Percentiles rank a stretch among this genome's conserved stretches.
Conservation (phyloP, 2,113 vertebrate species). For the Oreotrochilus melanogaster region DNA sequence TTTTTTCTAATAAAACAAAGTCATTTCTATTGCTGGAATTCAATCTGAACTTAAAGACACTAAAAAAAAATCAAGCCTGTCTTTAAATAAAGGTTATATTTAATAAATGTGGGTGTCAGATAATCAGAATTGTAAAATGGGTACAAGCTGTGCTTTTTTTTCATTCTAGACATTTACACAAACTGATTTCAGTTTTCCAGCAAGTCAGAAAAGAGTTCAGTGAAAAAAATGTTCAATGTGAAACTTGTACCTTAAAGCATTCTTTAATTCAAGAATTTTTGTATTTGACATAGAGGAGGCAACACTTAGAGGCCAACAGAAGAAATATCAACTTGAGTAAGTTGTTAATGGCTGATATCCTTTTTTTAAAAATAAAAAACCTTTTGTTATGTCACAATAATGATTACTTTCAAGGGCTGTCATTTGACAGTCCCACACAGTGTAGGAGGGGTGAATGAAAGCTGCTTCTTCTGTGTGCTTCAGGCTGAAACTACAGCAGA, state of each 20-base stretch:
- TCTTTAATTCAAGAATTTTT: not conserved
- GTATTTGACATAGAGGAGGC: not conserved
- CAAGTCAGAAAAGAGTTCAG: not conserved
- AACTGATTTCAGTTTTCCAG: not conserved
- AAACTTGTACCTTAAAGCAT: not conserved
- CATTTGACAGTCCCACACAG: not conserved
- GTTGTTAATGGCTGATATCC: not conserved
- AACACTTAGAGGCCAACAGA: not conserved
- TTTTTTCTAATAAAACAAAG: conserved; percentile 4
- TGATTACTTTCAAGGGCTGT: conserved; percentile 30
- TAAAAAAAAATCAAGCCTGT: not conserved
- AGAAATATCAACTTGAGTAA: not conserved
- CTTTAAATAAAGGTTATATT: conserved; percentile 13
- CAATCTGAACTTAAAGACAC: not conserved
- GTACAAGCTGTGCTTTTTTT: conserved; percentile 54
- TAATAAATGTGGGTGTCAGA: conserved; percentile 10
- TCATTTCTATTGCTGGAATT: not conserved
- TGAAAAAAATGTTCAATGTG: not conserved
- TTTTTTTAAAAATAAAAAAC: not conserved
- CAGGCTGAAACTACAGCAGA: not conserved
- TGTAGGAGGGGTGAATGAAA: conserved; percentile 19
- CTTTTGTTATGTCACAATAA: conserved; percentile 30
- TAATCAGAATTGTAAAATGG: conserved; percentile 29
- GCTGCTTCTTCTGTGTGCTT: conserved; percentile 3
- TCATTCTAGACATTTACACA: not conserved